Base-by-base conservation (phyloP, 2,113 vertebrate species). In the Rhinopomastus cyanomelas region DNA sequence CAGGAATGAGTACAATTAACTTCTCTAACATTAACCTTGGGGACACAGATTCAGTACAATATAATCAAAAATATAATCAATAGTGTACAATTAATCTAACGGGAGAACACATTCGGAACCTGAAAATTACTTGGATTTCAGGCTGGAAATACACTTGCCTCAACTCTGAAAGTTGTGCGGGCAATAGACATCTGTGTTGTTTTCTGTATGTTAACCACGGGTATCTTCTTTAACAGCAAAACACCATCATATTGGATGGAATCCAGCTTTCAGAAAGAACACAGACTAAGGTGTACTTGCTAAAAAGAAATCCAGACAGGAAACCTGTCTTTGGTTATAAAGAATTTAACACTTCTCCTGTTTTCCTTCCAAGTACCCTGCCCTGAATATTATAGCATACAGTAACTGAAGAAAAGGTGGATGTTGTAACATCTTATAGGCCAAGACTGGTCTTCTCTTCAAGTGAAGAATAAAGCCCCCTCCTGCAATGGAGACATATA, bases 401-500 rank as follows among this genome's bases (percentile, higher is more conserved):
- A 11, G 18, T 9, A 25, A 12, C 21, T 0, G 1, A 42, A 53
- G 13, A 57, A 6, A 21, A 22, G 9, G 5, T 27, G 4, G 2
- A 15, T 57, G 7, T 11, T 6, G 20, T 30, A 78, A 34, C 5
- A 73, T 6, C 5, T 65, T 62, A 15, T 23, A 64, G 11, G 22
- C 30, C 53, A 48, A 78, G 3, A 44, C 1, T 8, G 15, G 57
- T 20, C 2, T 29, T 6, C 7, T 73, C 5, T 44, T 61, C 39
- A 39, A 21, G 20, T 5, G 19, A 49, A 27, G 80, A 46, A 4
- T 16, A 10, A 8, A 56, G 14, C 13, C 22, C 12, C 6, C 11
- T 37, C 56, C 18, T 32, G 16, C 36, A 75, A 67, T 11, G 57
- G 3, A 51, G 14, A 48, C 13, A 55, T 27, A 11, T 1, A 23